Evolutionary conservation across 2,888 invertebrate species (phyloP).

Genomic region (Graphium colonna): DNA sequence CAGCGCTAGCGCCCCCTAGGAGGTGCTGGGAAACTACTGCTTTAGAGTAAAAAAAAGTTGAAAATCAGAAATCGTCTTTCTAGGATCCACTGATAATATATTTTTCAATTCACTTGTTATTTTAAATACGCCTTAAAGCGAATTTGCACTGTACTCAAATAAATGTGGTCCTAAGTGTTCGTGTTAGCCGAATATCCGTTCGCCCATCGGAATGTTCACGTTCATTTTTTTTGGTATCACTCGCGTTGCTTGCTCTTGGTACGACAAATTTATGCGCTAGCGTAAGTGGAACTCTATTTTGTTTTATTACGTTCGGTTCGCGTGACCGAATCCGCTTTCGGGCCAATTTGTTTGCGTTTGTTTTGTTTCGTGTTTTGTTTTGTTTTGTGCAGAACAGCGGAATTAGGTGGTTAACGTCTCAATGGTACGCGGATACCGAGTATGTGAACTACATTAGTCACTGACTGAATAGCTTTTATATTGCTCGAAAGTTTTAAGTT

Average conservation of each 20-base stretch:
- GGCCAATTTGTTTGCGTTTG: conserved; percentile 24
- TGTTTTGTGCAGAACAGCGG: conserved; percentile 18
- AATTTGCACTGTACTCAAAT: too few species aligned
- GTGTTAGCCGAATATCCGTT: neutral
- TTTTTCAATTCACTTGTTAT: too few species aligned
- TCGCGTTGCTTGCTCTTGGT: conserved; percentile 3
- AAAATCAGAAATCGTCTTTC: too few species aligned
- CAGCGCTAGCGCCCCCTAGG: too few species aligned
- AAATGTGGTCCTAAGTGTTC: too few species aligned
- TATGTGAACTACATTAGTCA: too few species aligned
- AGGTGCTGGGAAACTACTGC: too few species aligned
- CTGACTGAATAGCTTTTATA: too few species aligned
- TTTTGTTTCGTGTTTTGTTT: conserved; percentile 24
- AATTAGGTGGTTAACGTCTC: conserved; percentile 11
- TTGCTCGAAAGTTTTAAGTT: too few species aligned
- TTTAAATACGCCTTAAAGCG: too few species aligned
- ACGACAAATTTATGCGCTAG: conserved; percentile 12
- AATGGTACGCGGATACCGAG: conserved; percentile 2
- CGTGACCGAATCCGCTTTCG: conserved; percentile 29
- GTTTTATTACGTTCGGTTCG: conserved; percentile 24
- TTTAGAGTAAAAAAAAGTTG: too few species aligned
- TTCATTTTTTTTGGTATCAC: neutral
- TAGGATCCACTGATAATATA: too few species aligned
- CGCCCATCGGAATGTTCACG: neutral
- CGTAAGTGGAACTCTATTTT: conserved; percentile 19